phyloP scores from a whole-genome alignment of 2,888 invertebrate species.

The Mythimna pallens region DNA sequence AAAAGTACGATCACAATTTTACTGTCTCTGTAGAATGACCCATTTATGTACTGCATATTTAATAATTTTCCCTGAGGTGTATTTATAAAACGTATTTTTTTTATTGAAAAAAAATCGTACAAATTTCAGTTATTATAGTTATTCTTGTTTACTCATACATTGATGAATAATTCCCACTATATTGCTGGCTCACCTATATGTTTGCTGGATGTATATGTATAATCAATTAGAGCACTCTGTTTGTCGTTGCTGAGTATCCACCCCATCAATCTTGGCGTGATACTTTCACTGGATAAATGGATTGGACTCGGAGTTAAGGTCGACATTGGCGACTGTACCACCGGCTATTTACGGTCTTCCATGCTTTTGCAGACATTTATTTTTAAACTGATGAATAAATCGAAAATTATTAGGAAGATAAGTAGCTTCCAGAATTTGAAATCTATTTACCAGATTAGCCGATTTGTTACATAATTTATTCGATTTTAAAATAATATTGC shows the following conservation, averaged over 20 bases:
- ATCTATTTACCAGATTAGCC: neutral
- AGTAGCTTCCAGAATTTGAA: neutral
- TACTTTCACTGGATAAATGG: slow-evolving; percentile 72
- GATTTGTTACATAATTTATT: neutral
- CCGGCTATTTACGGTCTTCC: slow-evolving; percentile 29
- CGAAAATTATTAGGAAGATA: neutral
- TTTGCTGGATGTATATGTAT: slow-evolving; percentile 30
- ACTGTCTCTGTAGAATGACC: too few species aligned
- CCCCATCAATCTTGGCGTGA: slow-evolving; percentile 74
- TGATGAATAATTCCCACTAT: slow-evolving; percentile 5
- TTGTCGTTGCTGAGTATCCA: slow-evolving; percentile 64
- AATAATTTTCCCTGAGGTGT: slow-evolving; percentile 7
- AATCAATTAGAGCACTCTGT: slow-evolving; percentile 62
- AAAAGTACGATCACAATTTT: too few species aligned
- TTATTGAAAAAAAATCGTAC: too few species aligned
- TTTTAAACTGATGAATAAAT: neutral
- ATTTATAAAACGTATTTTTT: neutral
- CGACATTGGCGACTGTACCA: slow-evolving; percentile 67
- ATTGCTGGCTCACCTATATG: neutral
- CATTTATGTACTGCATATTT: slow-evolving; percentile 5
- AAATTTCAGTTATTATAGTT: too few species aligned
- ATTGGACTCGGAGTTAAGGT: slow-evolving; percentile 68
- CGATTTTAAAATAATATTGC: slow-evolving; percentile 41
- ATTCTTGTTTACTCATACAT: neutral
- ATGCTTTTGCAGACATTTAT: slow-evolving; percentile 43